These are phyloP conservation scores for Trichonephila clavipes DNA, from an alignment of 1,140 invertebrate genomes.

Conservation along the genomic window DNA sequence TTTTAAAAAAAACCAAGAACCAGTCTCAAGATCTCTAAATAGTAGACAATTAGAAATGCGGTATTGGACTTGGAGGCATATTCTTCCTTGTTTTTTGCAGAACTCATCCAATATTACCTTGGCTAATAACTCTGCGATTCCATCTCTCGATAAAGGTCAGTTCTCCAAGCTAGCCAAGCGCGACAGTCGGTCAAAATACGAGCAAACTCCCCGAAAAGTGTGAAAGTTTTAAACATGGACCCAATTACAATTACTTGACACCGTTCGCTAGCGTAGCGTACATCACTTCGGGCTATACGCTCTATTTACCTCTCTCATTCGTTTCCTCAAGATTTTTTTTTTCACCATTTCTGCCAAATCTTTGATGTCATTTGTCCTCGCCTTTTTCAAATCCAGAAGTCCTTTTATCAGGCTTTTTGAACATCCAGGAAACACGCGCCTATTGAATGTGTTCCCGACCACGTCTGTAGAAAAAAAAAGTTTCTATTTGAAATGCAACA, in stretches of 20 bases:
- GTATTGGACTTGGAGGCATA: no score
- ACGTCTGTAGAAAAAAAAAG: no score
- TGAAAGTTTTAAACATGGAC: conserved; percentile 63
- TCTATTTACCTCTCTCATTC: conserved; percentile 44
- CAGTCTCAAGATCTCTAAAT: no score
- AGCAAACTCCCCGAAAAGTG: conserved; percentile 31
- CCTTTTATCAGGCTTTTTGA: conserved; percentile 6
- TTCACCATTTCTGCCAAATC: neutral
- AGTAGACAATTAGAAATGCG: no score
- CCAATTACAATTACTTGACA: conserved; percentile 69
- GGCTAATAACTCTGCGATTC: conserved; percentile 1
- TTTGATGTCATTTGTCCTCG: conserved; percentile 50
- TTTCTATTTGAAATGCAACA: no score
- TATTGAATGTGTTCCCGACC: neutral
- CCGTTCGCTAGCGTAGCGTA: conserved; percentile 66
- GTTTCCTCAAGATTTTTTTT: neutral
- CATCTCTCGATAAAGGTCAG: conserved; percentile 11
- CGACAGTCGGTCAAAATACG: conserved; percentile 12
- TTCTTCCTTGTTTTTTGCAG: no score
- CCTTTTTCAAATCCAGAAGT: neutral
- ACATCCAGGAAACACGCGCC: conserved; percentile 36
- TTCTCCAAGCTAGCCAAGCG: conserved; percentile 12
- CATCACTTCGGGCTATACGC: conserved; percentile 43
- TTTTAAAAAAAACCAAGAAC: no score
- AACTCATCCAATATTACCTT: no score